phyloP scores from a whole-genome alignment of 2,888 invertebrate genomes.

The Drosophila ezoana region DNA sequence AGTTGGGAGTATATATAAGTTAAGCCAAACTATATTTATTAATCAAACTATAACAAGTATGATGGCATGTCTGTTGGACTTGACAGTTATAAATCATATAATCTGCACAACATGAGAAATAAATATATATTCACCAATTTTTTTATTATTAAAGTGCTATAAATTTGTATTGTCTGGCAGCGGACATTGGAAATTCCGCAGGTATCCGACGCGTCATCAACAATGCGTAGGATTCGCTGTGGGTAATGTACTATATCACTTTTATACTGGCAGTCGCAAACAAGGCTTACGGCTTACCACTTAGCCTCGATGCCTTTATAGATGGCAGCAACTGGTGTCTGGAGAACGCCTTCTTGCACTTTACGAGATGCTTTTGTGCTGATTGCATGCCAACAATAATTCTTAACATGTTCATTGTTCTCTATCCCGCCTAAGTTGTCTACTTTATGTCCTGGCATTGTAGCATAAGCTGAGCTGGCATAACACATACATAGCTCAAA shows the following conservation, averaged over 20 bases:
- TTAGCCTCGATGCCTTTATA: slow-evolving; percentile 23
- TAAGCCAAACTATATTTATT: no score
- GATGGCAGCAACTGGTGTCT: slow-evolving; percentile 12
- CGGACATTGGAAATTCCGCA: slow-evolving; percentile 35
- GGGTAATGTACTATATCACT: slow-evolving; percentile 46
- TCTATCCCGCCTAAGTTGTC: slow-evolving; percentile 21
- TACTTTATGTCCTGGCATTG: slow-evolving; percentile 38
- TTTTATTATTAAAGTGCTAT: slow-evolving; percentile 35
- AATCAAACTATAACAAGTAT: slow-evolving; percentile 12
- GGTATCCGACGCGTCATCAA: slow-evolving; percentile 16
- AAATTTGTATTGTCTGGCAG: slow-evolving; percentile 45
- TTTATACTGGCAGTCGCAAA: slow-evolving; percentile 29
- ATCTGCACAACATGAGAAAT: not conserved
- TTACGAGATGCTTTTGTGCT: slow-evolving; percentile 58
- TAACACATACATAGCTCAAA: slow-evolving; percentile 52
- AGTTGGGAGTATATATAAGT: no score
- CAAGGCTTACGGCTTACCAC: slow-evolving; percentile 20
- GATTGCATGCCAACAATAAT: slow-evolving; percentile 68
- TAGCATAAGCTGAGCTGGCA: slow-evolving; percentile 28
- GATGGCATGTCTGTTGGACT: slow-evolving; percentile 25
- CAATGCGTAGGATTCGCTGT: slow-evolving; percentile 60
- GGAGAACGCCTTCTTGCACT: slow-evolving; percentile 48
- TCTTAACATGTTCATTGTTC: slow-evolving; percentile 52
- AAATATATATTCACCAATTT: slow-evolving; percentile 1
- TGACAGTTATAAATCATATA: slow-evolving; percentile 2